phyloP scores from a whole-genome alignment of 2,888 invertebrate genomes.

The Mythimna albipuncta region DNA sequence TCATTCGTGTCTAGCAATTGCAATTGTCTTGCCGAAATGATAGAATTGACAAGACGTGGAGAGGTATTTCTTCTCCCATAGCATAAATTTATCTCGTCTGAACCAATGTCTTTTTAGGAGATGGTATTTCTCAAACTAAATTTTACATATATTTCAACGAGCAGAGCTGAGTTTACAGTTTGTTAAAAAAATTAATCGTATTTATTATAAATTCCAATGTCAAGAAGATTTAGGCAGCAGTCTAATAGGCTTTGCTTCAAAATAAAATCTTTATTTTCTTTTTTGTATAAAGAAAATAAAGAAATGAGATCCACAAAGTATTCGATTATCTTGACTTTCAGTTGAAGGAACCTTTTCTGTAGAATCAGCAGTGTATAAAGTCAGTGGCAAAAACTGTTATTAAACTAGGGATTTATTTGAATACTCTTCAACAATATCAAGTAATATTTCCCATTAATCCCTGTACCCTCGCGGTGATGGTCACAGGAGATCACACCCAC shows the following conservation, averaged over 20 bases:
- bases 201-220: not conserved
- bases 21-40: not conserved
- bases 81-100: not conserved
- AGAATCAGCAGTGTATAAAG: not conserved
- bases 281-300: no score
- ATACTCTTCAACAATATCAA: conserved; percentile 1
- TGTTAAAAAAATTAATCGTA: no score
- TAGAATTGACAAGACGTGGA: not conserved
- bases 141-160: no score
- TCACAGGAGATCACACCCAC: conserved; percentile 83
- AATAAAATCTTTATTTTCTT: no score
- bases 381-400: not conserved
- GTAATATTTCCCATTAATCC: conserved; percentile 24
- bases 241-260: no score
- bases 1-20: no score
- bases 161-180: no score
- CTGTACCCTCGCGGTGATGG: conserved; percentile 51
- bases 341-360: not conserved
- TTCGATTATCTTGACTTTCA: not conserved
- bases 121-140: not conserved
- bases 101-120: not conserved
- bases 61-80: not conserved
- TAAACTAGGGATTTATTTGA: not conserved
- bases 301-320: no score
- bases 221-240: not conserved